phyloP scores from a whole-genome alignment of 2,888 invertebrate genomes.

The Crematogaster levior region DNA sequence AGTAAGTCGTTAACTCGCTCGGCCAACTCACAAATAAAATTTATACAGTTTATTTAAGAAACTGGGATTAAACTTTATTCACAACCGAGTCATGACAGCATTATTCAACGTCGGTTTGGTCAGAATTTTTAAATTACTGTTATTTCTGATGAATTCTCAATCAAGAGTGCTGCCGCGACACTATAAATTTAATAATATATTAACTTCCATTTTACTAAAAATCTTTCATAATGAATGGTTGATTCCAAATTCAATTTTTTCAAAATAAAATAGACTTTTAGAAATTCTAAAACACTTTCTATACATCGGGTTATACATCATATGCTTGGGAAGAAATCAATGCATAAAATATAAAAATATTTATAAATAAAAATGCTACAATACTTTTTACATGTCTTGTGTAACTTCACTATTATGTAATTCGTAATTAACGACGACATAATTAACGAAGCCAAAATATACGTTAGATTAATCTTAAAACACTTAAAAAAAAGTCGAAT shows the following conservation, averaged over 20 bases:
- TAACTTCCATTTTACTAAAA: not conserved
- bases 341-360: not conserved
- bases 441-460: constrained; percentile 14
- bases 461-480: constrained; percentile 9
- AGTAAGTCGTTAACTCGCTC: constrained; percentile 53
- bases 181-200: not conserved
- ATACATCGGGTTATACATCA: no score
- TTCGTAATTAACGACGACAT: not conserved
- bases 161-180: not conserved
- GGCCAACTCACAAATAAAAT: constrained; percentile 42
- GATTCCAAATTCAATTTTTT: not conserved
- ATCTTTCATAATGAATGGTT: not conserved
- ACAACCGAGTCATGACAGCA: constrained; percentile 19
- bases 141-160: not conserved
- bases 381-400: not conserved
- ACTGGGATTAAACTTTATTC: constrained; percentile 47
- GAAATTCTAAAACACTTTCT: not conserved
- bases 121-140: constrained; percentile 10
- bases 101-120: constrained; percentile 29
- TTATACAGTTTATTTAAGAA: constrained; percentile 52
- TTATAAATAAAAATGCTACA: not conserved
- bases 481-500: constrained; percentile 1
- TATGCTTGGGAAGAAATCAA: not conserved
- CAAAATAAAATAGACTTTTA: not conserved
- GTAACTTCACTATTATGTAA: not conserved